Evolutionary conservation across 2,113 vertebrate species (phyloP).

Genomic region (Upupa epops): DNA sequence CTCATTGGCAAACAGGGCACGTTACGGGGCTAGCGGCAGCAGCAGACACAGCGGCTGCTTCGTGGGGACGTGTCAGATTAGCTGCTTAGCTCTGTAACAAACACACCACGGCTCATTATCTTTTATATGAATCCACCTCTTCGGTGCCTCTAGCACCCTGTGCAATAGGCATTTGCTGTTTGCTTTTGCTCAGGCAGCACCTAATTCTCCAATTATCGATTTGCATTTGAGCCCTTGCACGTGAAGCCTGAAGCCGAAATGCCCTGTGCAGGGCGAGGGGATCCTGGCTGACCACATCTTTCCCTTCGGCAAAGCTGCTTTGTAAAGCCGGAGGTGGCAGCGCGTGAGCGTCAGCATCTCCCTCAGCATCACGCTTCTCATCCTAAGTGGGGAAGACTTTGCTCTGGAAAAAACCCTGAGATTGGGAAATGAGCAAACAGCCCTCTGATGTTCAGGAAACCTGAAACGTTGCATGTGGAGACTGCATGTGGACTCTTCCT

Average conservation of each 20-base stretch:
- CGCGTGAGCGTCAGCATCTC: neutral
- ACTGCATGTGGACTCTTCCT: neutral
- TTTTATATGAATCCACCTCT: conserved; percentile 30
- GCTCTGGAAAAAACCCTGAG: neutral
- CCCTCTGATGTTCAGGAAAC: neutral
- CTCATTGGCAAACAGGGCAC: conserved; percentile 11
- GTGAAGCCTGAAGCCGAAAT: neutral
- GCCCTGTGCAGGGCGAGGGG: neutral
- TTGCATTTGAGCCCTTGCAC: neutral
- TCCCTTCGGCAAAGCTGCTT: neutral
- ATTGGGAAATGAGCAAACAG: neutral
- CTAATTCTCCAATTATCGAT: neutral
- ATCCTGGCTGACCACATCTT: neutral
- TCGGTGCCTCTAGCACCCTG: conserved; percentile 16
- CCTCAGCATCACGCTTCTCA: neutral
- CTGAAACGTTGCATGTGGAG: neutral
- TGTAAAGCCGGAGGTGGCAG: neutral
- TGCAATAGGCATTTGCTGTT: neutral
- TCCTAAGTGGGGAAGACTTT: neutral
- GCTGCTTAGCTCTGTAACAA: conserved; percentile 51
- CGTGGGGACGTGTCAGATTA: conserved; percentile 14
- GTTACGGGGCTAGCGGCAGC: neutral
- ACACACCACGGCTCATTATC: conserved; percentile 39
- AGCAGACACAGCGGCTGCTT: neutral
- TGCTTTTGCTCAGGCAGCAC: neutral